Evolutionary conservation across 2,113 vertebrate genomes (phyloP), one percentile per base, ranked within the genome.

Genomic region (Ceratotherium simum): DNA sequence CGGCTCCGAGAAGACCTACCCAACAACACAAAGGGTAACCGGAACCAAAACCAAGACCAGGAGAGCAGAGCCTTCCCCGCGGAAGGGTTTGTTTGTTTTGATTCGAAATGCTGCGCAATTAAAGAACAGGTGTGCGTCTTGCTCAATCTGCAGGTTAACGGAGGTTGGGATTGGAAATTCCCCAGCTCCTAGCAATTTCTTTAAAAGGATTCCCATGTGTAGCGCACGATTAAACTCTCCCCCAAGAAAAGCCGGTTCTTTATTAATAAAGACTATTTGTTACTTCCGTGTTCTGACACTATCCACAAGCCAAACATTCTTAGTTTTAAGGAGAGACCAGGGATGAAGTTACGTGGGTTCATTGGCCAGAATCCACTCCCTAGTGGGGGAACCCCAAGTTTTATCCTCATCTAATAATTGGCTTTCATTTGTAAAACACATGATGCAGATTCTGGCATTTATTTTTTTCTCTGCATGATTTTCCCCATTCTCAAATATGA

Each of bases 1-100:
- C 85, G 0, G 75, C 46, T 13, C 36, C 20, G 39, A 60, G 88
- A 48, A 89, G 73, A n/a, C 29, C 4, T 6, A 3, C 12, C 33
- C 39, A 18, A 5, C 39, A 9, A 8, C 36, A 81, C 88, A 70
- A 94, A 89, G 85, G 78, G 56, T 86, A 85, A 89, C 92, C 31
- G 29, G 85, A 96, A 83, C 51, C 91, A 88, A 83, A 93, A 82
- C n/a, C 64, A n/a, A 27, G 11, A 31, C 56, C 54, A 12, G 46
- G 1, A 92, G n/a, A 72, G 46, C 46, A 83, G 87, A 80, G 46
- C 82, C 48, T 58, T 91, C 75, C 84, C 67, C 25, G 46, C 33
- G 88, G 33, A 92, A 91, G 91, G 23, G 33, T 27, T 90, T 95
- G 91, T 79, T 94, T 97, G 81, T 97, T 98, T 97, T 95, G 60